Evolutionary conservation across 1,140 invertebrate species (phyloP).

Genomic region (Whitmania pigra): DNA sequence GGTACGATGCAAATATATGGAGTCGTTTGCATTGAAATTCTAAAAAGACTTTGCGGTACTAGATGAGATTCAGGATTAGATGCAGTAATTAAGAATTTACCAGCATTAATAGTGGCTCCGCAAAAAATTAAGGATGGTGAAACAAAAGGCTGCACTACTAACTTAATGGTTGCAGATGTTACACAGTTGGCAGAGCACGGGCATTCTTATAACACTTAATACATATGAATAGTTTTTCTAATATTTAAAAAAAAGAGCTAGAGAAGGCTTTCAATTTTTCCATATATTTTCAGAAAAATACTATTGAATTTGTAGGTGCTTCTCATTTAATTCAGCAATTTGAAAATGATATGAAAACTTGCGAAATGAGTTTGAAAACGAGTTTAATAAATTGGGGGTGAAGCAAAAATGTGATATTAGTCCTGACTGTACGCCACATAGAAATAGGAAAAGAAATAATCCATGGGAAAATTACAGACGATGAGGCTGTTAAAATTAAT

Average conservation of each 20-base stretch:
- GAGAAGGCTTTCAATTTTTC: conserved; percentile 4
- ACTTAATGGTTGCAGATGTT: background rate
- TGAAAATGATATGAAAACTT: too few species aligned
- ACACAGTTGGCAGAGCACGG: background rate
- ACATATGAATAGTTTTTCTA: conserved; percentile 12
- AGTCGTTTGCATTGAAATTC: conserved; percentile 5
- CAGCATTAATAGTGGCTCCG: conserved; percentile 6
- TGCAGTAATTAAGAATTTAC: background rate
- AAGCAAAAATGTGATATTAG: conserved; percentile 1
- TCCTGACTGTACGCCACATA: too few species aligned
- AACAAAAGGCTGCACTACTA: conserved; percentile 7
- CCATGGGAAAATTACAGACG: too few species aligned
- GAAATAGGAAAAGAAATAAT: too few species aligned
- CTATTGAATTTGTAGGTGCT: conserved; percentile 12
- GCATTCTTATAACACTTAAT: too few species aligned
- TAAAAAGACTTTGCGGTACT: conserved; percentile 9
- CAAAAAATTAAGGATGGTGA: conserved; percentile 7
- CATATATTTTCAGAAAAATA: conserved; percentile 16
- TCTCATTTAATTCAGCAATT: conserved; percentile 19
- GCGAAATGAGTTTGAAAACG: conserved; percentile 12
- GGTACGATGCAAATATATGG: background rate
- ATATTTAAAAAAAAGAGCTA: conserved; percentile 8
- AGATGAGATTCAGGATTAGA: background rate
- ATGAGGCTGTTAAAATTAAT: too few species aligned
- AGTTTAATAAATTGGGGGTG: conserved; percentile 11